Conservation (phyloP, 2,888 invertebrate species). For the Sacculina carcini region DNA sequence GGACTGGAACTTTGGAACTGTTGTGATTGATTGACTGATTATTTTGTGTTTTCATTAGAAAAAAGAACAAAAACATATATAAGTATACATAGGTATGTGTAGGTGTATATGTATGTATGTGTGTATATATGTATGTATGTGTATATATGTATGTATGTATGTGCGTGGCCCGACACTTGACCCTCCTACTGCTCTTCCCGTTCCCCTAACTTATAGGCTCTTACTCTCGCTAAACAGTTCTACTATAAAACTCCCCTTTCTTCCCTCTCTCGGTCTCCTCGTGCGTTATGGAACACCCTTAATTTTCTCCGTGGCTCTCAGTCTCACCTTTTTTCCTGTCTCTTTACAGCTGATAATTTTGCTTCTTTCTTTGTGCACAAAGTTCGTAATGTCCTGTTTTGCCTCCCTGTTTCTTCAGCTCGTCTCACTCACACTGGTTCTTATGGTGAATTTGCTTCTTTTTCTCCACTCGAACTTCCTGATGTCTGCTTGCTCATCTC, state of each 20-base stretch:
- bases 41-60: background rate
- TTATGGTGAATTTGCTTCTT: background rate
- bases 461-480: background rate
- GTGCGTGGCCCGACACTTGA: background rate
- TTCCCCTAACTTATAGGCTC: background rate
- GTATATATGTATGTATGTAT: slow-evolving; percentile 2
- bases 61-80: background rate
- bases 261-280: background rate
- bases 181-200: too few species aligned
- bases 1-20: too few species aligned
- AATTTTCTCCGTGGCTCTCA: background rate
- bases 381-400: background rate
- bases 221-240: background rate
- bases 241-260: background rate
- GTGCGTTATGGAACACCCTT: too few species aligned
- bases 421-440: background rate
- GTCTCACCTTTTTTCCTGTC: background rate
- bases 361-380: background rate
- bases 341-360: background rate
- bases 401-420: background rate
- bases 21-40: too few species aligned
- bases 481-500: background rate
- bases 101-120: background rate
- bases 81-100: too few species aligned
- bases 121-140: background rate